These are phyloP conservation scores for Cinara cedri DNA, from an alignment of 2,888 invertebrate species.

Conservation along the genomic window DNA sequence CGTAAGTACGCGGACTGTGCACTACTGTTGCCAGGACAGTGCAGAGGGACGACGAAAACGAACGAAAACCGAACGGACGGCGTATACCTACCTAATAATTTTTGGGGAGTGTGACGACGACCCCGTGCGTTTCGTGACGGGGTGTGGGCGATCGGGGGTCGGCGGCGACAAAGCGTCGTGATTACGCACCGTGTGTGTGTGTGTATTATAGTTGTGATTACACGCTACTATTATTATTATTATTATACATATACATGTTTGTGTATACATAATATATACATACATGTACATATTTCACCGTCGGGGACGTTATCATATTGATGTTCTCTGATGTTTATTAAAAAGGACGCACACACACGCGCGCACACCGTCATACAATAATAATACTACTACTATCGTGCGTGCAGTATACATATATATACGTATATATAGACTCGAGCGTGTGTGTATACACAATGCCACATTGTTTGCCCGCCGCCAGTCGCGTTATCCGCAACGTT, in stretches of 20 bases:
- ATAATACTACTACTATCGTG: not conserved
- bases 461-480: conserved; percentile 36
- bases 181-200: not conserved
- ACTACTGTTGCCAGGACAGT: too few species aligned
- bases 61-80: not conserved
- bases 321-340: conserved; percentile 24
- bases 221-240: conserved; percentile 18
- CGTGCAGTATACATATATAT: too few species aligned
- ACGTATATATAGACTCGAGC: not conserved
- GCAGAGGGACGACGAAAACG: conserved; percentile 1
- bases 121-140: not conserved
- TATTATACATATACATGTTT: not conserved
- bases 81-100: conserved; percentile 8
- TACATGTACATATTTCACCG: not conserved
- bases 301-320: conserved; percentile 13
- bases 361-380: not conserved
- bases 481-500: conserved; percentile 39
- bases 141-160: not conserved
- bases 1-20: not conserved
- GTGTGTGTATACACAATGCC: conserved; percentile 43
- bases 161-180: conserved; percentile 43
- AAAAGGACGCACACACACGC: not conserved
- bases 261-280: not conserved
- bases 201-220: not conserved
- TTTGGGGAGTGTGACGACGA: not conserved